phyloP scores from a whole-genome alignment of 2,113 vertebrate genomes.

The Collichthys lucidus region DNA sequence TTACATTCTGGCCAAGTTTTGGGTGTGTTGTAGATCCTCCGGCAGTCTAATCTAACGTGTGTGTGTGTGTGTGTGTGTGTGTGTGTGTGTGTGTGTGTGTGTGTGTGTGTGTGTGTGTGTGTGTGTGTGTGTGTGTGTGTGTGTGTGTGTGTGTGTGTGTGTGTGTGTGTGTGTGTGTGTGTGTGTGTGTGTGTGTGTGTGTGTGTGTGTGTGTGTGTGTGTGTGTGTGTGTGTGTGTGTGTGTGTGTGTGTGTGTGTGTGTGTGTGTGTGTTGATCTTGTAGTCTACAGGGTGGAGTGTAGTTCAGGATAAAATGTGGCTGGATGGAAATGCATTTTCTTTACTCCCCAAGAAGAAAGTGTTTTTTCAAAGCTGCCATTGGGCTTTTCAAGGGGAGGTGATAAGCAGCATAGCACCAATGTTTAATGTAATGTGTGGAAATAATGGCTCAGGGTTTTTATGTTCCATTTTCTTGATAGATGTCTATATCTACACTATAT shows the following conservation, averaged over 20 bases:
- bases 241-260: too few relatives aligned
- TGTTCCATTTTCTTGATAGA: constrained; percentile 34
- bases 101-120: too few relatives aligned
- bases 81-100: too few relatives aligned
- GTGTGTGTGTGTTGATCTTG: constrained; percentile 37
- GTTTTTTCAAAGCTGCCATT: constrained; percentile 18
- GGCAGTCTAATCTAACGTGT: constrained; percentile 40
- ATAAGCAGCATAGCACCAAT: not conserved
- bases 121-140: too few relatives aligned
- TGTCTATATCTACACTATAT: constrained; percentile 3
- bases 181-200: too few relatives aligned
- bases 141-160: too few relatives aligned
- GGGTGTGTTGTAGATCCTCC: constrained; percentile 40
- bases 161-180: too few relatives aligned
- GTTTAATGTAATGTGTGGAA: constrained; percentile 35
- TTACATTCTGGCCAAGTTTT: constrained; percentile 53
- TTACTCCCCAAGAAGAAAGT: constrained; percentile 9
- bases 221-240: too few relatives aligned
- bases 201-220: too few relatives aligned
- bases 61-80: too few relatives aligned
- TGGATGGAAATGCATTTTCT: constrained; percentile 23
- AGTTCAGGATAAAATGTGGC: constrained; percentile 28
- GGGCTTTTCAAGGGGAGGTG: not conserved
- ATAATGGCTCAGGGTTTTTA: constrained; percentile 17
- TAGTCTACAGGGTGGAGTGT: constrained; percentile 6